Evolutionary conservation across 92 coral and sea anemone species (phyloP).

Genomic region (Blastomussa wellsi): DNA sequence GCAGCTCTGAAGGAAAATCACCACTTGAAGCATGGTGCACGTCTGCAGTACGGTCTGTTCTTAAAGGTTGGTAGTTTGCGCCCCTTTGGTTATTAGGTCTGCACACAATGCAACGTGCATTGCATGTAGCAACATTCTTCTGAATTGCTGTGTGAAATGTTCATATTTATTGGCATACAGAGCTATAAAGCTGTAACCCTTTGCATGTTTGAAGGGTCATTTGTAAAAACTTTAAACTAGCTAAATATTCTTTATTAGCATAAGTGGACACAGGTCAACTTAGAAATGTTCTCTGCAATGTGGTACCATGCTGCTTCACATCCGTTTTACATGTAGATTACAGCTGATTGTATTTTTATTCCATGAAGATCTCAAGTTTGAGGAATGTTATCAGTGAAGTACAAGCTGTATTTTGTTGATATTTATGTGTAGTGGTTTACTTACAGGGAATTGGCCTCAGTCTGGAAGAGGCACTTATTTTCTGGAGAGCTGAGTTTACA

Average conservation of each 20-base stretch:
- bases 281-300: too few relatives aligned
- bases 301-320: too few relatives aligned
- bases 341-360: too few relatives aligned
- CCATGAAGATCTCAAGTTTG: too few relatives aligned
- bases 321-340: too few relatives aligned
- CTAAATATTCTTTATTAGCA: too few relatives aligned
- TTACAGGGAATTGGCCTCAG: conserved; percentile 93
- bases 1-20: conserved; percentile 83
- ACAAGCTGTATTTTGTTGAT: not conserved
- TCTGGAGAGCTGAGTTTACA: conserved; percentile 94
- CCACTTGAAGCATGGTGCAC: conserved; percentile 94
- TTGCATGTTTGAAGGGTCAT: not conserved
- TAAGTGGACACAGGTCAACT: too few relatives aligned
- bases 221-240: too few relatives aligned
- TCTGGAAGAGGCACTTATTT: conserved; percentile 87
- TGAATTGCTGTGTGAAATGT: too few relatives aligned
- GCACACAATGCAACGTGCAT: too few relatives aligned
- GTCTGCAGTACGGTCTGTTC: conserved; percentile 95
- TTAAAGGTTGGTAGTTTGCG: conserved; percentile 67
- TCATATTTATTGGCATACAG: too few relatives aligned
- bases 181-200: not conserved
- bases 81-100: not conserved
- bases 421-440: not conserved
- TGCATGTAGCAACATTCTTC: too few relatives aligned
- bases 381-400: not conserved